Evolutionary conservation across 2,888 invertebrate species (phyloP).

Genomic region (Hypselothyrea guttata): DNA sequence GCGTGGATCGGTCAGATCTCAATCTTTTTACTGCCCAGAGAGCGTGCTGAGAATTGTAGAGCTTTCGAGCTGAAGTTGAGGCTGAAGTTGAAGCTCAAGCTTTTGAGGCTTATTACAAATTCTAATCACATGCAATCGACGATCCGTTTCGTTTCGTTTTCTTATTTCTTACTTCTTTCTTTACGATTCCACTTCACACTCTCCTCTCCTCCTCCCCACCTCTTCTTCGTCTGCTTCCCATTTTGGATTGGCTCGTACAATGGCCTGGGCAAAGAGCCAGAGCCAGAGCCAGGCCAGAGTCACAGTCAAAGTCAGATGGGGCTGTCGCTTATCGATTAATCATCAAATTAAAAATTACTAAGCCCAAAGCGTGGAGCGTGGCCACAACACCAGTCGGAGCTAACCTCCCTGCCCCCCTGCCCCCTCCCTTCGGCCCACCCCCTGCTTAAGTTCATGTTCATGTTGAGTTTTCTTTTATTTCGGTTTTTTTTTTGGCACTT

Average conservation of each 20-base stretch:
- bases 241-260: slow-evolving; percentile 51
- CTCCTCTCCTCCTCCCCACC: slow-evolving; percentile 3
- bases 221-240: slow-evolving; percentile 11
- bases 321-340: slow-evolving; percentile 77
- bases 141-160: slow-evolving; percentile 33
- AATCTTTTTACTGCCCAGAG: slow-evolving; percentile 39
- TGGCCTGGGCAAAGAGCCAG: slow-evolving; percentile 43
- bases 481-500: slow-evolving; percentile 8
- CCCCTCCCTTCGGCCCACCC: not conserved
- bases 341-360: slow-evolving; percentile 75
- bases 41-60: slow-evolving; percentile 45
- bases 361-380: slow-evolving; percentile 69
- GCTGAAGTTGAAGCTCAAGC: slow-evolving; percentile 12
- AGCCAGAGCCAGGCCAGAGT: slow-evolving; percentile 19
- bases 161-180: not conserved
- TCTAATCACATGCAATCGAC: slow-evolving; percentile 73
- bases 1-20: slow-evolving; percentile 48
- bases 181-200: not conserved
- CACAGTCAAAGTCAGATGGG: slow-evolving; percentile 32
- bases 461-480: slow-evolving; percentile 19
- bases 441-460: slow-evolving; percentile 4
- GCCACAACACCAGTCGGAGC: slow-evolving; percentile 50
- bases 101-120: slow-evolving; percentile 66
- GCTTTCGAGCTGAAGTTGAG: slow-evolving; percentile 25
- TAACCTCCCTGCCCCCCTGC: slow-evolving; percentile 2